Conservation (phyloP, 2,113 vertebrate genomes). For the Myotis davidii region DNA sequence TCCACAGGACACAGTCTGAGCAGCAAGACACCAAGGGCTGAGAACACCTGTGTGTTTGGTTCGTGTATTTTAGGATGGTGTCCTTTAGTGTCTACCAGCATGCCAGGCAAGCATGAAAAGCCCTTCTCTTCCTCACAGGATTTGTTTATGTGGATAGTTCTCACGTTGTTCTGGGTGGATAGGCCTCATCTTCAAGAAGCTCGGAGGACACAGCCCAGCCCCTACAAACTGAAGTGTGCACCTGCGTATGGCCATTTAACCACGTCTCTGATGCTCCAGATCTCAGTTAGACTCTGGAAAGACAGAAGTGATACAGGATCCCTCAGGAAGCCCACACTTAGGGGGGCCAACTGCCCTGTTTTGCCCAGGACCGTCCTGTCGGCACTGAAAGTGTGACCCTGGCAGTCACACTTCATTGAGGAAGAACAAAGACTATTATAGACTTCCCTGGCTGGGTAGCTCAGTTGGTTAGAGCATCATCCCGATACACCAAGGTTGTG, state of each 20-base stretch:
- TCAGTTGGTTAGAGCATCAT: neutral
- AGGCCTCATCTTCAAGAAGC: conserved; percentile 5
- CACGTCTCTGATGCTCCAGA: neutral
- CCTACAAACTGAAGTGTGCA: neutral
- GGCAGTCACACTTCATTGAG: neutral
- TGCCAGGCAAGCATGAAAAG: neutral
- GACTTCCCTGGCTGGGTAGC: neutral
- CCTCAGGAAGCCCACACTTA: neutral
- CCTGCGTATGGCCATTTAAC: neutral
- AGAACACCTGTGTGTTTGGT: neutral
- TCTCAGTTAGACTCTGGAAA: neutral
- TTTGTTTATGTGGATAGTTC: neutral
- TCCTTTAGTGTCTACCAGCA: neutral
- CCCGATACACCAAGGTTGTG: neutral
- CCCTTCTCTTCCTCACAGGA: neutral
- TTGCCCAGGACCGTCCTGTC: neutral
- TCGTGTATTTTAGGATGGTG: neutral
- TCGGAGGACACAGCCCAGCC: neutral
- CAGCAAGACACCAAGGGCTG: neutral
- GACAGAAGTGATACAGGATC: neutral
- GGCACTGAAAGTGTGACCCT: neutral
- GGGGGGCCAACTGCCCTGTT: neutral
- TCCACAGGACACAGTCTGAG: too few species aligned
- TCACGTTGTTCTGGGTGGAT: neutral
- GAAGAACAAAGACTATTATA: neutral